Evolutionary conservation across 2,113 vertebrate genomes (phyloP).

Genomic region (Piprites chloris): DNA sequence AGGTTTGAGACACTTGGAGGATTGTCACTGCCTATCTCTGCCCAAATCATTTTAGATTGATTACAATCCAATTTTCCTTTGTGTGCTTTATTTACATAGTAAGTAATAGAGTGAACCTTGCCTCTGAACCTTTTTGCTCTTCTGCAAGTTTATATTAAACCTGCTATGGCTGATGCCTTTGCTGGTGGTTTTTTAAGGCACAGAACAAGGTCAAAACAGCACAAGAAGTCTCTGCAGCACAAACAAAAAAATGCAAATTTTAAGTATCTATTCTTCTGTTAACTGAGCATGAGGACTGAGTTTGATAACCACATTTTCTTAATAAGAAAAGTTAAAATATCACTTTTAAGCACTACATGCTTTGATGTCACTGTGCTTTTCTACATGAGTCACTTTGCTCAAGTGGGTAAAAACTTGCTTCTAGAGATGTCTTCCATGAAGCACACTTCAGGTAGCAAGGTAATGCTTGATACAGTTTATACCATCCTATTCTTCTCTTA

Average conservation of each 20-base stretch:
- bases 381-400: background rate
- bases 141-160: background rate
- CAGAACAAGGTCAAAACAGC: background rate
- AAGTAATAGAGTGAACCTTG: background rate
- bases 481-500: background rate
- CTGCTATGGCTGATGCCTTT: background rate
- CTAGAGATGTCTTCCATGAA: background rate
- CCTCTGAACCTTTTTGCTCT: rapidly evolving
- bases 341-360: background rate
- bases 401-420: background rate
- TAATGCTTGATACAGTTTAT: background rate
- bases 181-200: background rate
- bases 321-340: background rate
- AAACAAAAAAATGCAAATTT: background rate
- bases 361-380: background rate
- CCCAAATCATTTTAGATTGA: background rate
- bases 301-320: background rate
- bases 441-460: background rate
- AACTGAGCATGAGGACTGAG: rapidly evolving
- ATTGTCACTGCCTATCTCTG: background rate
- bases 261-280: background rate
- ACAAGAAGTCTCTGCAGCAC: background rate
- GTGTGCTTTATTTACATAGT: background rate
- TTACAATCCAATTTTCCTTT: background rate
- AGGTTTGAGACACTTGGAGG: background rate